Evolutionary conservation across 2,888 invertebrate species (phyloP).

Genomic region (Lasioglossum oenotherae): DNA sequence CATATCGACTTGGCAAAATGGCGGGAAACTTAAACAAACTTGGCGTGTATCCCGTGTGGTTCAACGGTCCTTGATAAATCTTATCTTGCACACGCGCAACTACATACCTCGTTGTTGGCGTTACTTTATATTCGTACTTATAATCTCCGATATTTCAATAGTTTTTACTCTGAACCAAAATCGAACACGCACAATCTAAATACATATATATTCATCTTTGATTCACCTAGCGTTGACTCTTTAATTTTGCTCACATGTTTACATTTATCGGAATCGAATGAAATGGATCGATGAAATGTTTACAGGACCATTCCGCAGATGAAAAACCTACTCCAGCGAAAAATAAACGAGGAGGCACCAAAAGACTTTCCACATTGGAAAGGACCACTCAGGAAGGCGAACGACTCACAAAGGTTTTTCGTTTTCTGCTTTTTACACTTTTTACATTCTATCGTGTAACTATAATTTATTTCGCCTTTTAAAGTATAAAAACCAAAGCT

Average conservation of each 20-base stretch:
- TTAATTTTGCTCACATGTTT: neutral
- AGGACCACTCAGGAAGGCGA: constrained; percentile 85
- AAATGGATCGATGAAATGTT: constrained; percentile 43
- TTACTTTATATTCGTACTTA: constrained; percentile 30
- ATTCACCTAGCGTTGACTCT: neutral
- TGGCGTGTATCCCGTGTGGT: constrained; percentile 45
- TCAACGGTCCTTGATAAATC: constrained; percentile 75
- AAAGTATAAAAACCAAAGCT: constrained; percentile 47
- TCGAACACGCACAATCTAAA: neutral
- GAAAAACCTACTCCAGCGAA: constrained; percentile 82
- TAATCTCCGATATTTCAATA: constrained; percentile 2
- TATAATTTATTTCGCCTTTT: constrained; percentile 13
- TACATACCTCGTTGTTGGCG: constrained; percentile 47
- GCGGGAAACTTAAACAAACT: constrained; percentile 71
- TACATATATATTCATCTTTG: neutral
- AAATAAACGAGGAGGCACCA: constrained; percentile 85
- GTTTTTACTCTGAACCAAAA: neutral
- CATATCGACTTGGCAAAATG: constrained; percentile 64
- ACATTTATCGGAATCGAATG: neutral
- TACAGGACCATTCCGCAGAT: constrained; percentile 79
- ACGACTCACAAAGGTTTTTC: constrained; percentile 85
- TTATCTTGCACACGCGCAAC: constrained; percentile 70
- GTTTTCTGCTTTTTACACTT: neutral
- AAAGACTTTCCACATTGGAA: constrained; percentile 85
- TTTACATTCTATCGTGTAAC: neutral